phyloP scores from a whole-genome alignment of 1,140 invertebrate species.

The Drosophila sechellia region DNA sequence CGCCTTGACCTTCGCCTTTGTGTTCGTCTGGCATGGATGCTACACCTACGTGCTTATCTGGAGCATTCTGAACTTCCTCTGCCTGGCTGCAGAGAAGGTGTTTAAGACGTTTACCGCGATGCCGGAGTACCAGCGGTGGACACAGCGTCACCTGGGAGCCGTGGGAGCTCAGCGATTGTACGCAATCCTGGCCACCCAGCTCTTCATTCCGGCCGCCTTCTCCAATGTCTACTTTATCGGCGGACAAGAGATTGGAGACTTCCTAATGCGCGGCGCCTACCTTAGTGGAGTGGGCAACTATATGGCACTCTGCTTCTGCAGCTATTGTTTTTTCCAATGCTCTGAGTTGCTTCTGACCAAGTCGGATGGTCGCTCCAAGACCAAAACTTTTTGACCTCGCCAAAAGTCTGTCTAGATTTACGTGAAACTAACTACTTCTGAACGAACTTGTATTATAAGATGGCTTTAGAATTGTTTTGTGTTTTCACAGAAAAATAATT shows the following conservation, averaged over 20 bases:
- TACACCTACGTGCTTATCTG: slow-evolving; percentile 92
- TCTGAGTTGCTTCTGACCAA: slow-evolving; percentile 65
- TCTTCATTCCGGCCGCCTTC: slow-evolving; percentile 91
- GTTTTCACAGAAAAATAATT: background rate
- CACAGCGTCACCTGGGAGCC: slow-evolving; percentile 61
- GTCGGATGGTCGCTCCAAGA: slow-evolving; percentile 10
- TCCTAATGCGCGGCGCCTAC: slow-evolving; percentile 86
- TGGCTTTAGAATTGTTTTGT: slow-evolving; percentile 9
- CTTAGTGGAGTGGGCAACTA: slow-evolving; percentile 79
- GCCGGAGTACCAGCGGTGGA: slow-evolving; percentile 81
- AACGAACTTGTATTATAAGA: slow-evolving; percentile 1
- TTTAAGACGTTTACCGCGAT: slow-evolving; percentile 85
- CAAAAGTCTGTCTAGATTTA: slow-evolving; percentile 20
- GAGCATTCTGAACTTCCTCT: slow-evolving; percentile 92
- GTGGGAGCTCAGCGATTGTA: slow-evolving; percentile 86
- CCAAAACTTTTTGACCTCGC: slow-evolving; percentile 34
- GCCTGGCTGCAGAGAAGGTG: slow-evolving; percentile 89
- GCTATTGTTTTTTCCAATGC: slow-evolving; percentile 81
- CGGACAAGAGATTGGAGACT: slow-evolving; percentile 89
- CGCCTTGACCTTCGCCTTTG: slow-evolving; percentile 92
- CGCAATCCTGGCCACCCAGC: slow-evolving; percentile 88
- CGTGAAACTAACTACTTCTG: background rate
- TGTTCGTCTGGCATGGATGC: slow-evolving; percentile 96
- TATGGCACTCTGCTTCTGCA: slow-evolving; percentile 69
- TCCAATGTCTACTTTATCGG: slow-evolving; percentile 95